A percentile compares a stretch with the other conserved stretches of the same genome.
phyloP scores from a whole-genome alignment of 2,888 invertebrate genomes.

The Chrysolina oricalcia region DNA sequence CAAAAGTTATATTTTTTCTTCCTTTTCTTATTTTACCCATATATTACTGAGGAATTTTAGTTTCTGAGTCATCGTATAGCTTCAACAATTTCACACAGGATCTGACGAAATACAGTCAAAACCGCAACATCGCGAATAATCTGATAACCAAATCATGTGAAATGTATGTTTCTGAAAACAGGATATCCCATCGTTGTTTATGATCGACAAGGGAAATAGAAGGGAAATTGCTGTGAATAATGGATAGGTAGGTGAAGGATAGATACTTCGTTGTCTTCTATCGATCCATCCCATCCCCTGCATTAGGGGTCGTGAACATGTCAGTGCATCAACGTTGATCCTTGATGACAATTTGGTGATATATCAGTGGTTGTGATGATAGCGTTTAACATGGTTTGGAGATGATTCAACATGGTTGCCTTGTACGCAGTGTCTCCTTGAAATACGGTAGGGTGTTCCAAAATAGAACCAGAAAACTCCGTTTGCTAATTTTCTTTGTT shows the following conservation, averaged over 20 bases:
- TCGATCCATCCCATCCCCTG: neutral
- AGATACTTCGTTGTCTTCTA: neutral
- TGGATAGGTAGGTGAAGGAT: neutral
- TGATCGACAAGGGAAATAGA: slow-evolving; percentile 12
- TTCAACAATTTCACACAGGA: neutral
- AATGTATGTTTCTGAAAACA: slow-evolving; percentile 5
- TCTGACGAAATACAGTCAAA: neutral
- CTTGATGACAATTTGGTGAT: too few species aligned
- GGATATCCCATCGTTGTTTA: neutral
- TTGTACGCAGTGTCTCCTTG: too few species aligned
- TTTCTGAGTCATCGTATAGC: too few species aligned
- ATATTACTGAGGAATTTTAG: too few species aligned
- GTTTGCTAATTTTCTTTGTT: neutral
- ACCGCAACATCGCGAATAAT: neutral
- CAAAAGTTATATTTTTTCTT: too few species aligned
- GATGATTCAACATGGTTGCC: too few species aligned
- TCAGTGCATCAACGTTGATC: neutral
- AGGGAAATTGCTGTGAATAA: slow-evolving; percentile 15
- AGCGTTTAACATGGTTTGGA: too few species aligned
- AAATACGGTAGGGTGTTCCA: too few species aligned
- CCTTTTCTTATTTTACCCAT: too few species aligned
- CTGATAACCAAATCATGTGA: slow-evolving; percentile 9
- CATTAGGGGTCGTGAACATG: neutral
- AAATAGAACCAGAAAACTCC: too few species aligned
- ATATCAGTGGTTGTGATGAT: too few species aligned